Base-by-base conservation (phyloP, 2,797 vertebrate genomes). In the Spea hammondii region DNA sequence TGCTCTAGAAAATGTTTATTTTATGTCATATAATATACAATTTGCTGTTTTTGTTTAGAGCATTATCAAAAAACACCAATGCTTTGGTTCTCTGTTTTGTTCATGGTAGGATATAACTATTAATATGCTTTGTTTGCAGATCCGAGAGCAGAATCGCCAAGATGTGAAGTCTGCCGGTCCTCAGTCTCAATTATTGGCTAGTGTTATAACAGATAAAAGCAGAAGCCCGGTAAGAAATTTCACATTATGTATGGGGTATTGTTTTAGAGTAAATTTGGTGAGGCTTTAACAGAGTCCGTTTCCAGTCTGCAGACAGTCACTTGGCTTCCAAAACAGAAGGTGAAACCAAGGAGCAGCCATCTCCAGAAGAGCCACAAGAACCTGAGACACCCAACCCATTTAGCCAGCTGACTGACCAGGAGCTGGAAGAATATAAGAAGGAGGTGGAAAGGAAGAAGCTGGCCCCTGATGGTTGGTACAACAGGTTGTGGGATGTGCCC, bases 151-250 rank as follows among this genome's bases (percentile, higher is more conserved):
- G 84, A 98, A 98, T 85, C 94, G 96, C 4, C 96, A 99, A 86
- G 97, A 99, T 0, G 94, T 96, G 90, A 99, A 98, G 85, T 98
- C 97, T 0, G 97, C 97, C 0, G 97, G 97, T 4, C 97, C 97
- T 0, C 97, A 98, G 88, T 99, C 97, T 0, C 97, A 97, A 86
- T 90, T 99, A 46, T 91, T 99, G 54, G 96, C 97, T 54, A 89
- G 95, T 0, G 96, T 98, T 77, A 97, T 97, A 8, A 93, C 94
- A 0, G 96, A 94, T 49, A 92, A 94, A 85, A 93, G 94, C 93
- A 84, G 90, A 46, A 91, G 90, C 75, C 94, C 95, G 88, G 96
- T 98, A 92, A 5, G 54, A 73, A 9, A 53, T 62, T 13, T 48
- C 13, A 54, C 14, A 5, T 71, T 57, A 53, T 59, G 3, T 65